Base-by-base conservation (phyloP, 2,888 invertebrate species). In the Ennomos quercinarius region DNA sequence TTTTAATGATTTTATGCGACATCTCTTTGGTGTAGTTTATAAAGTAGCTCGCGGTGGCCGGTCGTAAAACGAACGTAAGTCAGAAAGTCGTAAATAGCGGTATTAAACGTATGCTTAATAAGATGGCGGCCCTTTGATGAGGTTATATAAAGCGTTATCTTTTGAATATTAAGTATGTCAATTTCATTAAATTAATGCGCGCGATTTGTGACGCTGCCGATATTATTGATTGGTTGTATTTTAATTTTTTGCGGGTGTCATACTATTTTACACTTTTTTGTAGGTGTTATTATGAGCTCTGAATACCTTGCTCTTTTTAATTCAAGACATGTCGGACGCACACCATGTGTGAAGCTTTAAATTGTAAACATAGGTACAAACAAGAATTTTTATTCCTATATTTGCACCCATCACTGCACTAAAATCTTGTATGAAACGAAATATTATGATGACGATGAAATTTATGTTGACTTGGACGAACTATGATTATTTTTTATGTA, bases 111-210 rank as follows among this genome's bases (percentile, higher is more conserved):
- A 64, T 63, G 69, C 71, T 71, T 76, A 78, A 82, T 74, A 70
- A 54, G 64, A 39, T 65, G 77, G 70, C 66, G 50, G 61, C 54
- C 46, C 65, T 73, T 76, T 79, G 74, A 76, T 50, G 57, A 36
- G 52, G 54, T 49, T 50, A 70, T 76, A 73, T 70, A 77, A 77
- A 71, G 66, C 69, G 62, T 61, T 50, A 55, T 60, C 57, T 61
- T 66, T 61, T 40, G 36, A 62, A 52, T 68, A 68, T 68, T 70
- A 68, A 69, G 71, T 70, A 68, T 76, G 79, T 74, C 80, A 82
- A 82, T 81, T 78, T 77, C 58, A 73, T 79, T 77, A 80, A 73
- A 73, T 76, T 76, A 77, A 73, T 73, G 63, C 68, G 46, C 43
- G 64, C 64, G 72, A 74, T 77, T 78, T 76, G 64, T 60, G 75